Conservation (phyloP, 2,888 invertebrate species). For the Caenorhabditis sp. region DNA sequence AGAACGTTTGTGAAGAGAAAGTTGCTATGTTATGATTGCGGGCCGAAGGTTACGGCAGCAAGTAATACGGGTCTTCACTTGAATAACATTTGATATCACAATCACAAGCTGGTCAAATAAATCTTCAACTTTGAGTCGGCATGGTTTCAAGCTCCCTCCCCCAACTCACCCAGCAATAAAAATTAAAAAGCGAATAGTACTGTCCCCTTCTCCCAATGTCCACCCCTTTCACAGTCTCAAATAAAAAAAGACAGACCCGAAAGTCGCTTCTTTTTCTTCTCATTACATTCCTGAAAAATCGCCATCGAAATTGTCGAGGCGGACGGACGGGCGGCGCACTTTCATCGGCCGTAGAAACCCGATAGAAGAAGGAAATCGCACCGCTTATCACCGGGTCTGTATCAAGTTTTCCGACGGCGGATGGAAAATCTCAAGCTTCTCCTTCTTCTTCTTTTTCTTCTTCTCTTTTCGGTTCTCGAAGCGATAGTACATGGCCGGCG, state of each 20-base stretch:
- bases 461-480: conserved; percentile 46
- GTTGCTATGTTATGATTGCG: neutral
- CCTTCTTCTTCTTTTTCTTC: neutral
- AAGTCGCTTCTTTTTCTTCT: conserved; percentile 26
- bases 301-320: neutral
- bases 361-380: conserved; percentile 25
- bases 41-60: neutral
- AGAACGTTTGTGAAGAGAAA: neutral
- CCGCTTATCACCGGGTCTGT: conserved; percentile 56
- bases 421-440: no score
- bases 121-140: no score
- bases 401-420: conserved; percentile 61
- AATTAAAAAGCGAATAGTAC: no score
- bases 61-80: no score
- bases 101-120: no score
- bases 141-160: no score
- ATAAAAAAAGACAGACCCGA: no score
- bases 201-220: no score
- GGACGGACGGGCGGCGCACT: conserved; percentile 14
- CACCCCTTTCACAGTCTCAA: no score
- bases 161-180: no score
- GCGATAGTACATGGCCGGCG: neutral
- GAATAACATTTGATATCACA: no score
- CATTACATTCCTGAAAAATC: conserved; percentile 54
- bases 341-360: conserved; percentile 36